These are phyloP conservation scores for Tor tambroides DNA, from an alignment of 2,113 vertebrate genomes.

Conservation along the genomic window DNA sequence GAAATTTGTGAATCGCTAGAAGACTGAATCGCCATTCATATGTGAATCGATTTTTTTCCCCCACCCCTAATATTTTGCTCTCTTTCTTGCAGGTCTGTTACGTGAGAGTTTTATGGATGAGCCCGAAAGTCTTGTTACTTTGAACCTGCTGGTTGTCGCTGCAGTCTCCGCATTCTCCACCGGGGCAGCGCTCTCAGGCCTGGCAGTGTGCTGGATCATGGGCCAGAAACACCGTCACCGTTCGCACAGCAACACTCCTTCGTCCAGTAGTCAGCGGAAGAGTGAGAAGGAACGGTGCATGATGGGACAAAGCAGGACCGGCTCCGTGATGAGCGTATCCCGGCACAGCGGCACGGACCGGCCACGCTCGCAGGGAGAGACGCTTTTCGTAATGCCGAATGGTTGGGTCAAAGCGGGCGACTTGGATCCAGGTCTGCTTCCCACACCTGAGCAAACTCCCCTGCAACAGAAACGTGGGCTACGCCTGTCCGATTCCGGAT, in stretches of 20 bases:
- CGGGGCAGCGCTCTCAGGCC: constrained; percentile 91
- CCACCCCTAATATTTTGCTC: no score
- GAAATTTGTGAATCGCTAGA: no score
- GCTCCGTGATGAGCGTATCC: constrained; percentile 93
- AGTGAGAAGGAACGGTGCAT: constrained; percentile 84
- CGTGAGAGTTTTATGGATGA: constrained; percentile 92
- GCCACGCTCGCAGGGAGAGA: constrained; percentile 76
- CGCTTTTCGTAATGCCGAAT: constrained; percentile 90
- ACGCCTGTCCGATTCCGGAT: constrained; percentile 80
- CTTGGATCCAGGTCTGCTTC: constrained; percentile 90
- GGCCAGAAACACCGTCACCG: constrained; percentile 87
- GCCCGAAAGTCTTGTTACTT: constrained; percentile 90
- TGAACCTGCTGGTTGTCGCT: constrained; percentile 92
- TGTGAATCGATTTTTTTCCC: no score
- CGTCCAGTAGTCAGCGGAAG: constrained; percentile 81
- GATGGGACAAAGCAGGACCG: constrained; percentile 83
- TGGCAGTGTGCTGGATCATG: constrained; percentile 96
- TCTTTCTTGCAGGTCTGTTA: constrained; percentile 81
- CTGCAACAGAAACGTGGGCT: constrained; percentile 89
- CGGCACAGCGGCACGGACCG: constrained; percentile 78
- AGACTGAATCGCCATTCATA: no score
- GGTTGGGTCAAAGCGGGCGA: constrained; percentile 89
- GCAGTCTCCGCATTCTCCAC: constrained; percentile 95
- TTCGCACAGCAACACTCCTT: constrained; percentile 65
- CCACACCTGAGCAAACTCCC: constrained; percentile 95